A percentile compares a stretch with the other conserved stretches of the same genome.
Evolutionary conservation across 2,113 vertebrate genomes (phyloP).

Genomic region (Mesocricetus auratus): DNA sequence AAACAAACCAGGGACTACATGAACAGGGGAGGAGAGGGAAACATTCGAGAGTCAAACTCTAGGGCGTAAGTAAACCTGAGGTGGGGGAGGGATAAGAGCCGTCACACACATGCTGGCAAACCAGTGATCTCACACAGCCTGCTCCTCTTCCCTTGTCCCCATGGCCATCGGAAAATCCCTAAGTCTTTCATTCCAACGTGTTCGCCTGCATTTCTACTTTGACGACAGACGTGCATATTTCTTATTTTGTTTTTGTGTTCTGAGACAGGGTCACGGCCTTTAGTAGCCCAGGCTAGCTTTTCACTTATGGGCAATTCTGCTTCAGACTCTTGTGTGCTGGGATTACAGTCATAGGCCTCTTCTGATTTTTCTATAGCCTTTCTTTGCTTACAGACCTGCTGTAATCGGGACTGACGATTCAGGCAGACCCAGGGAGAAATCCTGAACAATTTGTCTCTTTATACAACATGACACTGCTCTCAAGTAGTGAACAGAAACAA

Average conservation of each 20-base stretch:
- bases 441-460: not conserved
- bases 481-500: not conserved
- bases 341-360: not conserved
- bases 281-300: not conserved
- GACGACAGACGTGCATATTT: not conserved
- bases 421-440: not conserved
- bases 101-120: not conserved
- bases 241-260: not conserved
- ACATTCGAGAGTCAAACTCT: not conserved
- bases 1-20: not conserved
- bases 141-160: not conserved
- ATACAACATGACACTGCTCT: not conserved
- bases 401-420: not conserved
- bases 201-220: constrained; percentile 23
- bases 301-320: no score
- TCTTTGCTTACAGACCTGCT: constrained; percentile 4
- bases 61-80: not conserved
- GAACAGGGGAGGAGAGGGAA: not conserved
- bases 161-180: not conserved
- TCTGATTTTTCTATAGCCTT: constrained; percentile 12
- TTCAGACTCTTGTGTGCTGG: not conserved
- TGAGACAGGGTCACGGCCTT: not conserved
- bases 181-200: not conserved
- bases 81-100: not conserved
- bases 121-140: not conserved